These are phyloP conservation scores for Dasyornis broadbenti DNA, from an alignment of 2,113 vertebrate species.

Conservation along the genomic window DNA sequence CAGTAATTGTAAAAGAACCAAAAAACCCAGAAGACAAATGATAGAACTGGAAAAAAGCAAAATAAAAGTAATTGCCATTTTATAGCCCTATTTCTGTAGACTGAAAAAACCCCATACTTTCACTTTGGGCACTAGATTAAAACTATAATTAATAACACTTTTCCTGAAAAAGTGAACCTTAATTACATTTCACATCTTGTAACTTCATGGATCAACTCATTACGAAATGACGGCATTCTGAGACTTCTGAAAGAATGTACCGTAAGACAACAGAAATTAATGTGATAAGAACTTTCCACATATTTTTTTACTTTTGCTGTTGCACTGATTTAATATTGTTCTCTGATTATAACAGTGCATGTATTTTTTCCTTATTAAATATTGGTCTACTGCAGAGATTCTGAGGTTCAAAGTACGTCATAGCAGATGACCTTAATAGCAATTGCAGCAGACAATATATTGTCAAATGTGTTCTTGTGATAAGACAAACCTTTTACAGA, in stretches of 20 bases:
- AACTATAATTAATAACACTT: background rate
- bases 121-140: background rate
- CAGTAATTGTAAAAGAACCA: background rate
- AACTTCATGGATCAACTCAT: background rate
- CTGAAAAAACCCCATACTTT: background rate
- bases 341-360: background rate
- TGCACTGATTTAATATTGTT: background rate
- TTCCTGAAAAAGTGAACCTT: background rate
- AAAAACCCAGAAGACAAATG: background rate
- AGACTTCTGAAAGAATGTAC: background rate
- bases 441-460: background rate
- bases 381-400: background rate
- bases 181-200: background rate
- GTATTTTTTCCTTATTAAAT: background rate
- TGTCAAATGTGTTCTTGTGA: background rate
- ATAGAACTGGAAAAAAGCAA: background rate
- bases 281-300: rapidly evolving
- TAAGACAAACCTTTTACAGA: background rate
- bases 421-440: background rate
- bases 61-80: background rate
- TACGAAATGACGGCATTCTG: background rate
- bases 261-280: background rate
- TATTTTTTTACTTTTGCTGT: background rate
- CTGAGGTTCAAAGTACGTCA: background rate
- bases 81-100: background rate